Evolutionary conservation across 2,113 vertebrate genomes (phyloP).

Genomic region (Ciconia stormi): DNA sequence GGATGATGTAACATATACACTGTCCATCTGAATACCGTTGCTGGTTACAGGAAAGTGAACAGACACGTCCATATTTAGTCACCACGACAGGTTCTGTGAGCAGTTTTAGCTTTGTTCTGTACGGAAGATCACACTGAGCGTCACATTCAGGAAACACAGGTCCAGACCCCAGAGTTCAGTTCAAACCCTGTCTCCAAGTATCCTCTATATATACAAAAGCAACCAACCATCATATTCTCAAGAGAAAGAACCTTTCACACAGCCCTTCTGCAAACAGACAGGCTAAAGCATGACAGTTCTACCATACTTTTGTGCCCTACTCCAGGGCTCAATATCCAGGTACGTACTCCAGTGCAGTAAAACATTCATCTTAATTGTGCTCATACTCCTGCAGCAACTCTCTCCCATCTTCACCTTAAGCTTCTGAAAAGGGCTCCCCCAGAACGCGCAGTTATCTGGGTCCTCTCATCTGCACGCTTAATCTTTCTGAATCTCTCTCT

Average conservation of each 20-base stretch:
- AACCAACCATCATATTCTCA: neutral
- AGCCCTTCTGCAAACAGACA: neutral
- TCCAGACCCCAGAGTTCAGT: neutral
- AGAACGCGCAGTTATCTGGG: neutral
- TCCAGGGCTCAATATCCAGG: neutral
- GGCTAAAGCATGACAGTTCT: neutral
- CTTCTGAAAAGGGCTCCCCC: neutral
- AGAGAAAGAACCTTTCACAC: neutral
- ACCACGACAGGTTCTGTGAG: neutral
- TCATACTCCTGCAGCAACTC: neutral
- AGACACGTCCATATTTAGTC: neutral
- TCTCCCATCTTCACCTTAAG: neutral
- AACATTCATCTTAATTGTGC: neutral
- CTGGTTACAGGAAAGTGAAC: too few species aligned
- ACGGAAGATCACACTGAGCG: neutral
- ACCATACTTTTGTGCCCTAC: neutral
- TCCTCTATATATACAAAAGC: neutral
- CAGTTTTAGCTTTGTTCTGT: neutral
- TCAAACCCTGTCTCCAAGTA: neutral
- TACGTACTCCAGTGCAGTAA: neutral
- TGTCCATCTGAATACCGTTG: neutral
- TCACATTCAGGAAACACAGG: neutral
- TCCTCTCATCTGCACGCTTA: neutral
- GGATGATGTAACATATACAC: neutral
- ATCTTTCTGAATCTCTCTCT: neutral